phyloP scores from a whole-genome alignment of 2,797 vertebrate species.

The Menidia menidia region DNA sequence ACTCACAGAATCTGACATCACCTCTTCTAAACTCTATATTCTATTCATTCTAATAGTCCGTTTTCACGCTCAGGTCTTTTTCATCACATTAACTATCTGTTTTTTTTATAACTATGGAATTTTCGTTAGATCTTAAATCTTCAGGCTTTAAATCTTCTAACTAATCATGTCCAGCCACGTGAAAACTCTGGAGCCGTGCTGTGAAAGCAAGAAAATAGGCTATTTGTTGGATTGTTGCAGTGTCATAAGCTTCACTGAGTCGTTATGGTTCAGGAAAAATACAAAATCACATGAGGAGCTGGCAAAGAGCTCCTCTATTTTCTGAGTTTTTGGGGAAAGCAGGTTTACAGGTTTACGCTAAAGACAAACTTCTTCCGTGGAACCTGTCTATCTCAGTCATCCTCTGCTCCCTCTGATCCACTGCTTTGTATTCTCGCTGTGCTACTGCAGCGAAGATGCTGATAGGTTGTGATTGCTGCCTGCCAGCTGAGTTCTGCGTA shows the following conservation, averaged over 20 bases:
- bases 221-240: background rate
- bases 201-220: background rate
- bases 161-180: background rate
- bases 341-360: background rate
- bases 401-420: conserved; percentile 47
- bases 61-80: background rate
- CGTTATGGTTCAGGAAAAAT: conserved; percentile 7
- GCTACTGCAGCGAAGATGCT: conserved; percentile 42
- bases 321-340: background rate
- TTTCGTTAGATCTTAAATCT: too few relatives aligned
- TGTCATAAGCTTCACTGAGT: background rate
- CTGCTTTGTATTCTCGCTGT: conserved; percentile 57
- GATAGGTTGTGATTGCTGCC: conserved; percentile 54
- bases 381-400: conserved; percentile 24
- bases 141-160: background rate
- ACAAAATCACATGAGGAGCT: background rate
- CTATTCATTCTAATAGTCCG: background rate
- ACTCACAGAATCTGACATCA: background rate
- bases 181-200: background rate
- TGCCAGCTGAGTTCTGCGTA: conserved; percentile 55
- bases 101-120: too few relatives aligned
- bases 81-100: background rate
- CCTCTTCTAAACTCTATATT: background rate
- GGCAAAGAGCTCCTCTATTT: background rate
- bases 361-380: conserved; percentile 35